phyloP scores from a whole-genome alignment of 2,113 vertebrate genomes.

The Gasterosteus aculeatus region DNA sequence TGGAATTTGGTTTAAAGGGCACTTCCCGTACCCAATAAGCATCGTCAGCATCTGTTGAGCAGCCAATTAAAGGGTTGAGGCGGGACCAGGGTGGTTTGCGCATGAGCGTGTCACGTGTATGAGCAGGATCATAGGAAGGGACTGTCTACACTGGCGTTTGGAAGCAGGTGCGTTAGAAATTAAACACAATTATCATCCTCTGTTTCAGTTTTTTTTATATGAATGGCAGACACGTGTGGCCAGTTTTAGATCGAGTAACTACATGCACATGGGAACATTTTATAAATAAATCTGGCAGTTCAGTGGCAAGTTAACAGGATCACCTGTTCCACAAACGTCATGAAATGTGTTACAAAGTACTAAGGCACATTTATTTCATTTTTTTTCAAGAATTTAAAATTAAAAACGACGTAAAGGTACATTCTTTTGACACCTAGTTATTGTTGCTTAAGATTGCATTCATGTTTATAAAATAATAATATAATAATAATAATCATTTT shows the following conservation, averaged over 20 bases:
- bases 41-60: conserved; percentile 40
- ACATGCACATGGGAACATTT: background rate
- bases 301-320: background rate
- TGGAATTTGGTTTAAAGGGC: conserved; percentile 67
- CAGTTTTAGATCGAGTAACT: background rate
- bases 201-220: conserved; percentile 12
- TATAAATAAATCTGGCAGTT: background rate
- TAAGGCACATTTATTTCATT: background rate
- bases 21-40: conserved; percentile 58
- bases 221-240: background rate
- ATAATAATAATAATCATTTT: too few species aligned
- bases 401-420: background rate
- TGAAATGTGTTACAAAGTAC: background rate
- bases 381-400: too few species aligned
- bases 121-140: conserved; percentile 64
- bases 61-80: conserved; percentile 65
- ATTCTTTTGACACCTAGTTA: background rate
- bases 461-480: background rate
- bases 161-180: conserved; percentile 49
- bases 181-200: background rate
- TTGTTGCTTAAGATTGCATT: background rate
- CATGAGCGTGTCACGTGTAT: conserved; percentile 74
- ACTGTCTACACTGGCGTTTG: conserved; percentile 24
- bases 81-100: conserved; percentile 36
- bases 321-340: background rate